Evolutionary conservation across 2,113 vertebrate genomes (phyloP).

Genomic region (Passer domesticus): DNA sequence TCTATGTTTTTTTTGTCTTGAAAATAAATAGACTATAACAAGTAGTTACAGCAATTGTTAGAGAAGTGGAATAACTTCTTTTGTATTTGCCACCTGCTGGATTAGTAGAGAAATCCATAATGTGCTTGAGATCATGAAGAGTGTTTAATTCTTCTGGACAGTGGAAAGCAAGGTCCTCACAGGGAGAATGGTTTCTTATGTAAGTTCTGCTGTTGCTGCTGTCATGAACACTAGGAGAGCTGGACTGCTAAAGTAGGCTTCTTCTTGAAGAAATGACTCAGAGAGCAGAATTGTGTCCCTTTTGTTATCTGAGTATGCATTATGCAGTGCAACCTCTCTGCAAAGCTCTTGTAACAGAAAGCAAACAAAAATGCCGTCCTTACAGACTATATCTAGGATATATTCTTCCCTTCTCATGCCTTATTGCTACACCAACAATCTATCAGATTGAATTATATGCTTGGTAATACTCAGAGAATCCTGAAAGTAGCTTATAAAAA

Average conservation of each 20-base stretch:
- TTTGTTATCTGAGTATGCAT: background rate
- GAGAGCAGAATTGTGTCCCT: rapidly evolving
- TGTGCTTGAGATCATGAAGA: rapidly evolving
- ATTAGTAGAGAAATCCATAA: background rate
- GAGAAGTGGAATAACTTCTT: background rate
- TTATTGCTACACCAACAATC: background rate
- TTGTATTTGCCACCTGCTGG: background rate
- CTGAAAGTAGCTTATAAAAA: background rate
- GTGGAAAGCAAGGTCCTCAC: background rate
- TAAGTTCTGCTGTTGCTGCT: background rate
- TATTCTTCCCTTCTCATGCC: background rate
- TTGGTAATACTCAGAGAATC: background rate
- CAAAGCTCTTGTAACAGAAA: background rate
- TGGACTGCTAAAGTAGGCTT: background rate
- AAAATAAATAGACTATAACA: background rate
- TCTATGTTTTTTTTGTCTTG: background rate
- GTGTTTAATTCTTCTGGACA: background rate
- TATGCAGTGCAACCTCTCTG: background rate
- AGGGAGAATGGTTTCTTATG: background rate
- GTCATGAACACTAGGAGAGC: rapidly evolving
- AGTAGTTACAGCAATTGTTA: background rate
- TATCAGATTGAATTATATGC: background rate
- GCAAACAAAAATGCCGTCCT: background rate
- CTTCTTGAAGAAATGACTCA: background rate
- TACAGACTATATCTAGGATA: background rate